Evolutionary conservation across 2,888 invertebrate genomes (phyloP), one percentile per base, ranked within the genome.

Genomic region (Melieria omissa): DNA sequence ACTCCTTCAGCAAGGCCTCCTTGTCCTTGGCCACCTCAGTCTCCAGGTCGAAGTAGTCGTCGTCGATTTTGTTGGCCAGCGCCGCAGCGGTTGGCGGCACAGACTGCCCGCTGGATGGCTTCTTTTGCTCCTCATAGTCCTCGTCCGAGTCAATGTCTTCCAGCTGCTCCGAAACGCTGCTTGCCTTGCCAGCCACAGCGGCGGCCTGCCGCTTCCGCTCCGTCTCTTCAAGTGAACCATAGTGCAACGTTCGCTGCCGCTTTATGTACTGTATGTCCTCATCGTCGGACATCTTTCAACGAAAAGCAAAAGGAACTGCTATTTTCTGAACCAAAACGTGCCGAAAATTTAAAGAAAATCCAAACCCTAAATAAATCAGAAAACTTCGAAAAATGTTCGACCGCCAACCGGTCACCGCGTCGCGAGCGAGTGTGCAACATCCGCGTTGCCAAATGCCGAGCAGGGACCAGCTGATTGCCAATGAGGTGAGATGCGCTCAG

Each of bases 1-100:
- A 98, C 87, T 99, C 98, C 82, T 98, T 98, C 2, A 99, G 88
- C 7, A 98, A 86, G 0, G 96, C 96, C 81, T 95, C 94, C 84
- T 97, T 95, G 83, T 96, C 96, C 81, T 93, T 92, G 0, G 95
- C 93, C 78, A 87, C 84, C 76, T 87, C 87, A 1, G 81, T 77
- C 73, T 87, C 87, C 71, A 87, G 75, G 73, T 87, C 87, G 68
- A 85, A 87, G 73, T 86, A 86, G 65, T 89, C 89, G 78, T 88
- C 89, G 61, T 86, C 86, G 70, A 83, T 81, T 74, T 85, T 84
- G 41, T 84, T 81, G 3, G 85, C 81, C 47, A 84, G 74, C 14
- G 81, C 71, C 10, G 82, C 76, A 0, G 82, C 80, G 42, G 84
- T 82, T 14, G 81, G 80, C 45, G 83, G 81, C 9, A 80, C 78